A percentile compares a stretch with the other conserved stretches of the same genome.
phyloP scores from a whole-genome alignment of 1,140 invertebrate genomes.

The Musca vetustissima region DNA sequence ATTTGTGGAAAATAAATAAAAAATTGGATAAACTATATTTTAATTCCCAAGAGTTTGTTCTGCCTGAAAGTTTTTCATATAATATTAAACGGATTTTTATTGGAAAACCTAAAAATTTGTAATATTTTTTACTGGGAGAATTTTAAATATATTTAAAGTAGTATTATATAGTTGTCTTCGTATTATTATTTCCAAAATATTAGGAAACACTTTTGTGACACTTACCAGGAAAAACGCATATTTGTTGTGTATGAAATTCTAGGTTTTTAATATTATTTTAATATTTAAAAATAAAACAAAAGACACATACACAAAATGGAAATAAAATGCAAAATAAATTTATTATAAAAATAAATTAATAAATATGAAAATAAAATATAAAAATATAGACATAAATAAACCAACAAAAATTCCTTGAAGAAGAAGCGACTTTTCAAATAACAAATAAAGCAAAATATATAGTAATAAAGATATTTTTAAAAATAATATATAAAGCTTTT shows the following conservation, averaged over 20 bases:
- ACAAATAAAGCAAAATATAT: neutral
- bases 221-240: conserved; percentile 21
- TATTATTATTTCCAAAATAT: no score
- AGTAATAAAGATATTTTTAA: neutral
- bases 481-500: neutral
- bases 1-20: no score
- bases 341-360: neutral
- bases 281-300: neutral
- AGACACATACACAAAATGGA: neutral
- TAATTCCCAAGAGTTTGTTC: no score
- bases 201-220: conserved; percentile 21
- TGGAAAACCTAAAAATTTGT: no score
- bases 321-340: neutral
- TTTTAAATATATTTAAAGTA: no score
- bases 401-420: neutral
- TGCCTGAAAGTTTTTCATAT: no score
- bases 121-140: no score
- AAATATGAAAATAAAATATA: neutral
- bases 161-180: no score
- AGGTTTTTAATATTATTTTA: conserved; percentile 7
- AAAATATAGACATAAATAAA: no score
- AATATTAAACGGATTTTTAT: no score
- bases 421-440: neutral
- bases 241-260: neutral
- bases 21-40: no score